Base-by-base conservation (phyloP, 2,113 vertebrate species). In the Plectropomus leopardus region DNA sequence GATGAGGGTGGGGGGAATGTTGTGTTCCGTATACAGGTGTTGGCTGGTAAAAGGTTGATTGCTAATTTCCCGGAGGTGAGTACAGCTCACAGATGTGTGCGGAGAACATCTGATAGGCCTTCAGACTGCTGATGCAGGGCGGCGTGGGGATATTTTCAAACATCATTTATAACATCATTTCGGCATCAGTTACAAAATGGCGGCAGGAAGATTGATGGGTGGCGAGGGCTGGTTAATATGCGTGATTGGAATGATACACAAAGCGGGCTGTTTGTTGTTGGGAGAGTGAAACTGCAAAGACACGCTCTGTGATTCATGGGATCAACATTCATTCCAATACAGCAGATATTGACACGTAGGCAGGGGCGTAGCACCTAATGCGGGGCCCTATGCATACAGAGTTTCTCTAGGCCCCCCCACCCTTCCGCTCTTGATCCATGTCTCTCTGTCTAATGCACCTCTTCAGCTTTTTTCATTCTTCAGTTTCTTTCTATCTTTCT, bases 1-100 rank as follows among this genome's bases (percentile, higher is more conserved):
- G 80, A 47, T 10, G 36, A n/a, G n/a, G n/a, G n/a, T 63, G 68
- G 69, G 51, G 80, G 65, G 2, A n/a, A 21, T 21, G 82, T 30
- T 28, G 69, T 65, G 77, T 21, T 82, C 50, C 71, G 84, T 30
- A 75, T 86, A 90, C 92, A 92, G 90, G 92, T 92, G 91, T 91
- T 84, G 68, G 73, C 74, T 75, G 89, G 23, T 71, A 80, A 92
- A 91, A 92, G 89, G 91, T 92, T 88, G 92, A 92, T 88, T 87
- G 88, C 85, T 91, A 91, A 92, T 92, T 92, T 92, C 90, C 91
- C 89, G 48, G 74, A 92, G 91, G 92, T 89, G 90, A 91, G 5
- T 34, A 15, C 63, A n/a, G 72, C 74, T 85, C 72, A 32, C 85
- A 88, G 87, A 89, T 80, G 90, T 89, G 84, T 76, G 90, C 0